Evolutionary conservation across 2,113 vertebrate species (phyloP).

Genomic region (Pongo abelii): DNA sequence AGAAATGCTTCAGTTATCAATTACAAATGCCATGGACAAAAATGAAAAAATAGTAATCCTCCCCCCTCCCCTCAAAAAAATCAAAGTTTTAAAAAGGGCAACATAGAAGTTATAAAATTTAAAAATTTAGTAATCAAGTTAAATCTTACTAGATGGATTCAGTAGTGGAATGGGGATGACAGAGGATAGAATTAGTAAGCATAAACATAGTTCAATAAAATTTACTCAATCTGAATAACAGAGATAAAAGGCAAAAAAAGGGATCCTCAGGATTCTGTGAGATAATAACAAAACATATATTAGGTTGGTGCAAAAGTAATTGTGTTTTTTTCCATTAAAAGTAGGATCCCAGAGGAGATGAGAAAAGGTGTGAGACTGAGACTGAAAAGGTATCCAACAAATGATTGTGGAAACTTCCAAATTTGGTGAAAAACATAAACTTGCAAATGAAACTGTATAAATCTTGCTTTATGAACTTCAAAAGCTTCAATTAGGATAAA

Average conservation of each 20-base stretch:
- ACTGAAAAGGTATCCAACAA: background rate
- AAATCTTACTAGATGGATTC: background rate
- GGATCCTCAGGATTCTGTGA: background rate
- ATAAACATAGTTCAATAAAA: background rate
- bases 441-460: background rate
- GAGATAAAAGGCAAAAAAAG: background rate
- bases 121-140: background rate
- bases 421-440: background rate
- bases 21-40: background rate
- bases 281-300: background rate
- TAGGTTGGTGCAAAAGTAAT: too few species aligned
- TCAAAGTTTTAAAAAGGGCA: background rate
- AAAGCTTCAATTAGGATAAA: background rate
- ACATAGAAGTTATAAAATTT: background rate
- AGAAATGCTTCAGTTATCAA: background rate
- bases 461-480: background rate
- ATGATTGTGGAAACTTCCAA: background rate
- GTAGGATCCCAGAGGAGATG: background rate
- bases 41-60: background rate
- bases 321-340: background rate
- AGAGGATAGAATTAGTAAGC: background rate
- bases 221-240: background rate
- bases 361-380: background rate
- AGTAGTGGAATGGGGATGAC: background rate
- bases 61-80: rapidly evolving